These are phyloP conservation scores for Tympanoctomys barrerae DNA, from an alignment of 2,797 vertebrate species.

Conservation along the genomic window DNA sequence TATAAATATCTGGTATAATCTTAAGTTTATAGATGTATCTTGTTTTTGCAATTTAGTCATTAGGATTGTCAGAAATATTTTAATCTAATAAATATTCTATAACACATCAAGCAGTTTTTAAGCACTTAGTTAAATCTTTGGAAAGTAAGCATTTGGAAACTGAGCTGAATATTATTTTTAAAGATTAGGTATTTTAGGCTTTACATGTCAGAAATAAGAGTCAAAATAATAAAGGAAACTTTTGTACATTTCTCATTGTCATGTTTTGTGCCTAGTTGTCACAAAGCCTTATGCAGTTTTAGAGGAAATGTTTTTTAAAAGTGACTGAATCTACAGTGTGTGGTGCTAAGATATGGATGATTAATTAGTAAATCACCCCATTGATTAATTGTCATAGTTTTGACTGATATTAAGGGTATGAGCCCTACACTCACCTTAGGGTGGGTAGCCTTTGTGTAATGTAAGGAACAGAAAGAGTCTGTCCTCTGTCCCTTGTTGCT, in stretches of 20 bases:
- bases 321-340: neutral
- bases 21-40: neutral
- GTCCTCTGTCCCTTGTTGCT: neutral
- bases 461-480: neutral
- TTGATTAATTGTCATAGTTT: neutral
- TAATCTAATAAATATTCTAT: constrained; percentile 23
- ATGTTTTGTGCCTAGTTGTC: neutral
- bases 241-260: neutral
- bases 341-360: neutral
- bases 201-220: neutral
- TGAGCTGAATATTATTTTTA: neutral
- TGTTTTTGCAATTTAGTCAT: constrained; percentile 12
- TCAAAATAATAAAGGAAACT: constrained; percentile 32
- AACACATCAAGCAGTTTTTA: constrained; percentile 12
- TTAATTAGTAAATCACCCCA: neutral
- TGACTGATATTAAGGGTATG: neutral
- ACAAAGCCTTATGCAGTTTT: neutral
- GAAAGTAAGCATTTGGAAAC: constrained; percentile 55
- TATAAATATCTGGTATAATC: neutral
- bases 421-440: neutral
- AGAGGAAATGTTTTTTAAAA: neutral
- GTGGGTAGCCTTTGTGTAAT: neutral
- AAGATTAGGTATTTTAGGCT: neutral
- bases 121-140: constrained; percentile 25
- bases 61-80: neutral